Evolutionary conservation across 2,113 vertebrate genomes (phyloP), one percentile per base, ranked within the genome.

Genomic region (Benitochromis conjunctus): DNA sequence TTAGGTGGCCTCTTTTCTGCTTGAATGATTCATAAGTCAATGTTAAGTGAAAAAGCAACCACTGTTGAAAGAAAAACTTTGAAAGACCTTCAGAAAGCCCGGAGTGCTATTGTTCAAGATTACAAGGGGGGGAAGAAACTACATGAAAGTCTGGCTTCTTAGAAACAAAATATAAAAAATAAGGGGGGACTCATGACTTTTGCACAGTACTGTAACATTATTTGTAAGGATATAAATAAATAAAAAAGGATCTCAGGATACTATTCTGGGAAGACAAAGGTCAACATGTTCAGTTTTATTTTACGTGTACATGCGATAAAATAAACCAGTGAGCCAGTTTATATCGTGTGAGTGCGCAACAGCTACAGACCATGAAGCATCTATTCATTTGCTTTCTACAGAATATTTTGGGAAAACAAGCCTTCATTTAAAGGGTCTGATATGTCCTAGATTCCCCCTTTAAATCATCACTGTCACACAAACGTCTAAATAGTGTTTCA

Each of bases 401-500:
- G 7, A 84, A 36, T 38, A 46, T 81, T 58, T 82, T 76, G 9
- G 8, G 21, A 71, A 58, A 79, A 29, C 26, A 64, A 16, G 43
- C 7, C 1, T 46, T 79, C 7, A 29, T 60, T 84, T 82, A 79
- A 74, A 91, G 58, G 56, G 43, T 84, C 60, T 74, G 76, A 84
- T 31, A 26, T 82, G 85, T 82, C 85, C 88, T 60, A 85, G 81
- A 90, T 88, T 87, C 66, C 6, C n/a, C 6, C 53, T 66, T 51
- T 74, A 55, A 76, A 80, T 76, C 29, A 78, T 69, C 26, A 29
- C 60, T 54, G 56, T 78, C 77, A 53, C 71, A 80, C 31, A 84
- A 80, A 85, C 18, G 66, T 76, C 57, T 88, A 66, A 87, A 84
- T 83, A 62, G 46, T 31, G 26, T 82, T 89, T 69, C 77, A 78